These are phyloP conservation scores for Minunthozetes semirufus DNA, from an alignment of 2,888 invertebrate species.

Conservation along the genomic window DNA sequence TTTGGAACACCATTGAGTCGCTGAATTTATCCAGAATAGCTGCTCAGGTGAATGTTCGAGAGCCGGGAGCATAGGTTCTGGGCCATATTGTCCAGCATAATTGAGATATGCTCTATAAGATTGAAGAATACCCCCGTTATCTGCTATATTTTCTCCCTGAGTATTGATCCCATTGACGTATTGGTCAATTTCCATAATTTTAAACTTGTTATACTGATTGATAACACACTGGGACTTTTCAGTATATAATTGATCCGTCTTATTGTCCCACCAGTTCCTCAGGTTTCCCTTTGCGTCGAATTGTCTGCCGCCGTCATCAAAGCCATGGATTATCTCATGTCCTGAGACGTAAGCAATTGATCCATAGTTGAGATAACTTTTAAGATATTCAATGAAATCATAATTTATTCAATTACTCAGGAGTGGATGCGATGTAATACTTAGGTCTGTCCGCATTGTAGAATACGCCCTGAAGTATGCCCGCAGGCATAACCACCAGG, in stretches of 20 bases:
- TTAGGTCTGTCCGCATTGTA: constrained; percentile 46
- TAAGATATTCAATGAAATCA: not conserved
- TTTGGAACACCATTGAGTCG: constrained; percentile 53
- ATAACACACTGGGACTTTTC: constrained; percentile 39
- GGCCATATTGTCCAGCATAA: constrained; percentile 30
- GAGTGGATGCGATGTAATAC: constrained; percentile 38
- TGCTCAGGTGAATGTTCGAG: constrained; percentile 54
- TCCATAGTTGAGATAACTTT: constrained; percentile 44
- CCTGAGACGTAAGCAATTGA: constrained; percentile 83
- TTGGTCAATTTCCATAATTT: constrained; percentile 59
- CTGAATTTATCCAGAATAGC: constrained; percentile 73
- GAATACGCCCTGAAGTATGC: constrained; percentile 43
- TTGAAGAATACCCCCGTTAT: constrained; percentile 86
- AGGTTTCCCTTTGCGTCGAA: constrained; percentile 41
- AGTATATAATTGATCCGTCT: constrained; percentile 53
- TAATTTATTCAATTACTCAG: not conserved
- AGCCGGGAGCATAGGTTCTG: constrained; percentile 38
- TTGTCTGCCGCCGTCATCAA: constrained; percentile 49
- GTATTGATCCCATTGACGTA: constrained; percentile 85
- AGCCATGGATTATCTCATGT: constrained; percentile 75
- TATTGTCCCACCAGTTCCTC: constrained; percentile 41
- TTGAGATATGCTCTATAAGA: constrained; percentile 69
- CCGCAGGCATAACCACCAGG: constrained; percentile 56
- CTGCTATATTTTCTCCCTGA: constrained; percentile 90
- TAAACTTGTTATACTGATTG: constrained; percentile 41